Evolutionary conservation across 2,888 invertebrate species (phyloP).

Genomic region (Euplagia quadripunctaria): DNA sequence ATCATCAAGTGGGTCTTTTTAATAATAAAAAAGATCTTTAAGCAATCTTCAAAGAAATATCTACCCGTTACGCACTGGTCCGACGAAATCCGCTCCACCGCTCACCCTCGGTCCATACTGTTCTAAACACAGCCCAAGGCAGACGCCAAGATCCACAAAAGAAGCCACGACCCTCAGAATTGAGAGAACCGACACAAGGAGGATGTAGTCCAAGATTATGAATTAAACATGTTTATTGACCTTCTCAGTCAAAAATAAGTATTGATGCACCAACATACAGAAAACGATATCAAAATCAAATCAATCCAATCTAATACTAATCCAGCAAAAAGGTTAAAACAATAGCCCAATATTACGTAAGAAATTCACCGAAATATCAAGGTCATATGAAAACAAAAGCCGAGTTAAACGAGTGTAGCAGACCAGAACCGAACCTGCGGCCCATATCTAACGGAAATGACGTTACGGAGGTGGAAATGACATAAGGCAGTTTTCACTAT

Average conservation of each 20-base stretch:
- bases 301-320: slow-evolving; percentile 35
- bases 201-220: background rate
- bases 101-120: too few species aligned
- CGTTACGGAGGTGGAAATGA: slow-evolving; percentile 59
- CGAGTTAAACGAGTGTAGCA: slow-evolving; percentile 73
- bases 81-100: too few species aligned
- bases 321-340: slow-evolving; percentile 47
- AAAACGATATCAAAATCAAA: slow-evolving; percentile 12
- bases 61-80: too few species aligned
- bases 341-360: slow-evolving; percentile 64
- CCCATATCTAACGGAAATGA: slow-evolving; percentile 77
- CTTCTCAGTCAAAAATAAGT: background rate
- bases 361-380: slow-evolving; percentile 63
- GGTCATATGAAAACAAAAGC: slow-evolving; percentile 80
- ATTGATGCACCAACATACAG: background rate
- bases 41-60: background rate
- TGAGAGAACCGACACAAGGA: too few species aligned
- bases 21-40: background rate
- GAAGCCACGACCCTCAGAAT: too few species aligned
- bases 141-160: too few species aligned
- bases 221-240: background rate
- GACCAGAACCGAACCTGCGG: slow-evolving; percentile 73
- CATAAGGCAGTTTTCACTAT: slow-evolving; percentile 77
- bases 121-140: too few species aligned
- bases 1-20: background rate